Conservation (phyloP, 2,797 vertebrate species). For the Ciconia nigra region DNA sequence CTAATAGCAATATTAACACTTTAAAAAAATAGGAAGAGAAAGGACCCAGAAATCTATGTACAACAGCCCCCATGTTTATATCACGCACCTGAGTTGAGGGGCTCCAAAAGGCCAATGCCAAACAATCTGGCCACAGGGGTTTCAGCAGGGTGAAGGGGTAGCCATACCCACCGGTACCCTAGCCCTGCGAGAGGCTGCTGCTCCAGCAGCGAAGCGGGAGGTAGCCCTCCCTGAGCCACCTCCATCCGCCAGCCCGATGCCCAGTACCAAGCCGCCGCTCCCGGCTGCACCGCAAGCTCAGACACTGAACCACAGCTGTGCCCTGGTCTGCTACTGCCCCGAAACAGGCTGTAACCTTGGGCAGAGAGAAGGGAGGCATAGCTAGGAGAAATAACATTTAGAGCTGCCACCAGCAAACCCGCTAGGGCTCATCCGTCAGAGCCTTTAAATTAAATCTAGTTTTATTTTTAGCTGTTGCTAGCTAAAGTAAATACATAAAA, state of each 20-base stretch:
- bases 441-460: not conserved
- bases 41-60: not conserved
- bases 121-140: not conserved
- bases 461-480: constrained; percentile 32
- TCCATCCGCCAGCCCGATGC: not conserved
- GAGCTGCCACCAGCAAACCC: not conserved
- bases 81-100: not conserved
- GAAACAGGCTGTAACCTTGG: not conserved
- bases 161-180: not conserved
- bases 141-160: not conserved
- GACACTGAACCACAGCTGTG: fast-evolving
- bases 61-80: not conserved
- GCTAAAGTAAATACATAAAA: constrained; percentile 36
- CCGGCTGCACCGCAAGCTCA: fast-evolving
- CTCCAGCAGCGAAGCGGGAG: not conserved
- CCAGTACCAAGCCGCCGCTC: not conserved
- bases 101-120: too few relatives aligned
- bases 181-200: not conserved
- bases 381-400: not conserved
- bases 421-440: not conserved
- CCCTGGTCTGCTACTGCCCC: not conserved
- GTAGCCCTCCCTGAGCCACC: not conserved
- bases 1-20: not conserved
- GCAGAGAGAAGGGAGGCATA: not conserved
- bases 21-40: not conserved